A percentile compares a stretch with the other conserved stretches of the same genome.
Conservation (phyloP, 1,140 invertebrate species). For the Drosophila mojavensis region DNA sequence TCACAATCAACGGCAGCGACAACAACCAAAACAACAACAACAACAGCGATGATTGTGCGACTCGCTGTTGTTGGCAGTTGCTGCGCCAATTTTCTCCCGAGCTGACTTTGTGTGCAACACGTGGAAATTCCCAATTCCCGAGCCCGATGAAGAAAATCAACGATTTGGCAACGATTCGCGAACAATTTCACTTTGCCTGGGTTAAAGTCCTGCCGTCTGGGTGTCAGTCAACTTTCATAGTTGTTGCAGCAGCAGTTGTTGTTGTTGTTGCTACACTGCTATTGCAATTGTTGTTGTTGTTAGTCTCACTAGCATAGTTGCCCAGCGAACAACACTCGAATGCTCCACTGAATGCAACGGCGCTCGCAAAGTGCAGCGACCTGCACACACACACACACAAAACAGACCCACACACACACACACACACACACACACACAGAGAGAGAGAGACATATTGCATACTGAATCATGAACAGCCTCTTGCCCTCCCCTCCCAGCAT, state of each 20-base stretch:
- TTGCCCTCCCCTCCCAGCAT: background rate
- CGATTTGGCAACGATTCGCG: conserved; percentile 47
- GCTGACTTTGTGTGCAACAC: conserved; percentile 60
- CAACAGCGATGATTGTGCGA: too few species aligned
- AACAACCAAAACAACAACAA: too few species aligned
- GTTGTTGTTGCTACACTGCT: conserved; percentile 34
- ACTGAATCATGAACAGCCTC: conserved; percentile 1
- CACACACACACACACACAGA: too few species aligned
- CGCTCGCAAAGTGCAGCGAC: conserved; percentile 65
- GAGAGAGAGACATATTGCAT: too few species aligned
- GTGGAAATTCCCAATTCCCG: conserved; percentile 63
- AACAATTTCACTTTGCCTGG: conserved; percentile 79
- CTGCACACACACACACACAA: conserved; percentile 54
- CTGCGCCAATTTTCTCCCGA: conserved; percentile 51
- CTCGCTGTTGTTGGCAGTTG: conserved; percentile 21
- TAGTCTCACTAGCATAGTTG: conserved; percentile 80
- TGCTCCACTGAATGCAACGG: conserved; percentile 70
- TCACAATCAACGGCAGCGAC: conserved; percentile 55
- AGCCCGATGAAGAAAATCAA: conserved; percentile 12
- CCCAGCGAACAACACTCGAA: conserved; percentile 76
- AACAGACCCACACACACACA: too few species aligned
- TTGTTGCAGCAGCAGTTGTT: conserved; percentile 40
- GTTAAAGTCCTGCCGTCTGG: conserved; percentile 74
- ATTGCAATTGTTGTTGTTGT: conserved; percentile 41
- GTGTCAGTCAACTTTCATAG: conserved; percentile 77